Evolutionary conservation across 1,140 invertebrate species (phyloP), one percentile per base, ranked within the genome.

Genomic region (Camponotus floridanus): DNA sequence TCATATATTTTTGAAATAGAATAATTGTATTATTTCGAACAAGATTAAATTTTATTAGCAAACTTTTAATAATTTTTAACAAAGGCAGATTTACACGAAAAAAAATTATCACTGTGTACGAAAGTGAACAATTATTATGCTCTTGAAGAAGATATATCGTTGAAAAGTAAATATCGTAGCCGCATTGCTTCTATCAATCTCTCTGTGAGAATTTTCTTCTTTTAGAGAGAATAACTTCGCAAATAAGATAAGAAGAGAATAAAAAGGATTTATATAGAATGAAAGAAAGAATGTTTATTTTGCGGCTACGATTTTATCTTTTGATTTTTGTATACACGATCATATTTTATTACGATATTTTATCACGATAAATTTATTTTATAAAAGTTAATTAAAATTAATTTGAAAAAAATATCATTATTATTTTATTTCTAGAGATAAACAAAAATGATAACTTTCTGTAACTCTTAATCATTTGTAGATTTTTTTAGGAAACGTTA

Each of bases 51-150:
- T 64, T 76, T 76, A 13, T 65, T 33, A 9, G 4, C 0, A 62
- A 51, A 42, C 1, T 42, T 64, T 31, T 13, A 9, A 62, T 26
- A 76, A 76, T 62, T 18, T 62, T 42, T 15, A 26, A 64, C 18
- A 1, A 13, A 62, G 3, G 3, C 18, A 21, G 5, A 45, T 76
- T 3, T 42, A 26, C 45, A 65, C 2, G 1, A 78, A 45, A 45
- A 8, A 45, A 33, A 78, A 26, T 42, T 33, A 3, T 33, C 11
- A 31, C n/a, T 36, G 48, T 26, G 2, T 33, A 36, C 3, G 26
- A 65, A 78, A 76, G 11, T 78, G 26, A 36, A 18, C 64, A 78
- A 78, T 78, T 9, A 48, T 76, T 64, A 76, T 13, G 59, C 21
- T 62, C 8, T 64, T 64, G n/a, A 2, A 42, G 26, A 78, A 45